Conservation (phyloP, 2,888 invertebrate species). For the Conops quadrifasciatus region DNA sequence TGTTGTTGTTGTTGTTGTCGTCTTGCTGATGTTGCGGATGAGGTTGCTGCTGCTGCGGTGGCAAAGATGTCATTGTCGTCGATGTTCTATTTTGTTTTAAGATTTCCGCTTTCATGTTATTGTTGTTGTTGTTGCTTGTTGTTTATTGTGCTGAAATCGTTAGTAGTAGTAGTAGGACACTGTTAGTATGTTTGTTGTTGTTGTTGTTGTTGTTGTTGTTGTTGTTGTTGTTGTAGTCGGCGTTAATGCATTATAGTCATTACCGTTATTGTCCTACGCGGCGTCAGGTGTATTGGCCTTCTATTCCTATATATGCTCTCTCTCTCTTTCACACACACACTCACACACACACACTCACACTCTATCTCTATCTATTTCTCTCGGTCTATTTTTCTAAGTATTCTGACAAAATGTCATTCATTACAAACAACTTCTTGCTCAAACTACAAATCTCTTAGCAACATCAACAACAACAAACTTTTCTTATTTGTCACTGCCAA, state of each 20-base stretch:
- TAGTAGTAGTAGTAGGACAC: too few species aligned
- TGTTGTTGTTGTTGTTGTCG: not conserved
- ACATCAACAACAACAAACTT: not conserved
- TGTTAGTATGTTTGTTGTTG: not conserved
- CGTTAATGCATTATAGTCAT: not conserved
- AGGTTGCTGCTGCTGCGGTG: not conserved
- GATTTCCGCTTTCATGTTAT: too few species aligned
- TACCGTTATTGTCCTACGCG: not conserved
- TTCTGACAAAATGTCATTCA: not conserved
- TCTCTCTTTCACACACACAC: too few species aligned
- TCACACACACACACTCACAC: too few species aligned
- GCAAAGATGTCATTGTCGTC: not conserved
- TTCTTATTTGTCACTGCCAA: too few species aligned
- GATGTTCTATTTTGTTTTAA: too few species aligned
- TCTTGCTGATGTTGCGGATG: not conserved
- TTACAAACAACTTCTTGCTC: not conserved
- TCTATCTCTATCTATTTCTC: too few species aligned
- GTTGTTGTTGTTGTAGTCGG: not conserved
- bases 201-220: conserved; percentile 1
- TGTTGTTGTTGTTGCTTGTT: not conserved
- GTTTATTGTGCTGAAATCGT: too few species aligned
- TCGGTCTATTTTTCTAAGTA: too few species aligned
- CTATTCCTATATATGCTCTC: too few species aligned
- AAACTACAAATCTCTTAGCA: not conserved
- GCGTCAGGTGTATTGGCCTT: too few species aligned